Evolutionary conservation across 2,888 invertebrate genomes (phyloP), one percentile per base, ranked within the genome.

Genomic region (Alcis repandata): DNA sequence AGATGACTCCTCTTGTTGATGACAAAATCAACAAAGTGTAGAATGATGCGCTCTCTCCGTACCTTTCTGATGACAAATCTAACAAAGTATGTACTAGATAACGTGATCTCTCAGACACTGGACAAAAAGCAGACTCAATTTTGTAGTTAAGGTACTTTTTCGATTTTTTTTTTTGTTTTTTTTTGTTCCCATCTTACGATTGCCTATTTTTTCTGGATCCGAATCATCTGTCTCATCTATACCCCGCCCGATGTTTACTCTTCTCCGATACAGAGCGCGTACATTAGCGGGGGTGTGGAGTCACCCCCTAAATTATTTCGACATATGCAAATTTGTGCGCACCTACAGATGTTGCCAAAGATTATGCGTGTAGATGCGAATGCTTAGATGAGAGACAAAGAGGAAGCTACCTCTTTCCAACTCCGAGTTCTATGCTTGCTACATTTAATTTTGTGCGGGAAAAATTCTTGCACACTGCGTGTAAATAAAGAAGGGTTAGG

Each of bases 301-400:
- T 75, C 82, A 85, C 91, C 89, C 91, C 90, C 92, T 92, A 91
- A 92, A 92, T 93, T 92, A 92, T 93, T 92, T 92, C 92, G 91
- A 92, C 92, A 90, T 93, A 92, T 93, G 92, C 92, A 92, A 92
- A 93, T 93, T 91, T 88, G 89, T 88, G 89, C 85, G 90, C 89
- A 87, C 90, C 91, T 92, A 90, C 91, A 90, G 91, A 87, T 85
- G 83, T 79, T 65, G 70, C 4, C 88, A 86, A 59, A 87, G 89
- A 89, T 69, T 78, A 83, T 32, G 20, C 8, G 17, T n/a, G 56
- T 63, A 72, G 60, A 57, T 43, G 48, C 1, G 8, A 41, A 32
- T 17, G 11, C 19, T 22, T 1, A 32, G 33, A 11, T 33, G 33
- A 10, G 27, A n/a, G 33, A 17, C n/a, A 20, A 7, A 51, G 10